These are phyloP conservation scores for Acanthopagrus latus DNA, from an alignment of 2,797 vertebrate species.

Conservation along the genomic window DNA sequence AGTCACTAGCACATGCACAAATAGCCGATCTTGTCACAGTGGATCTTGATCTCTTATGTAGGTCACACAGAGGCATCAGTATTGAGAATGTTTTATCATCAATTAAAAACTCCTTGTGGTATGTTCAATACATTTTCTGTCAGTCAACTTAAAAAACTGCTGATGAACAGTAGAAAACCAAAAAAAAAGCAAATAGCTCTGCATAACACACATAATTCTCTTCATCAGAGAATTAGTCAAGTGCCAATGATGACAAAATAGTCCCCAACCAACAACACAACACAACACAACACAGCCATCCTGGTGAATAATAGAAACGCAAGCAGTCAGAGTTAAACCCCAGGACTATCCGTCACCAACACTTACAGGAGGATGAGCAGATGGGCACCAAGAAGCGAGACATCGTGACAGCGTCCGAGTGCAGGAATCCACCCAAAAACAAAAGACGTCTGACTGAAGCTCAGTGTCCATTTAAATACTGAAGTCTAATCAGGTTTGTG, in stretches of 20 bases:
- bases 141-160: neutral
- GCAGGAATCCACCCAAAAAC: constrained; percentile 9
- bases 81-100: too few relatives aligned
- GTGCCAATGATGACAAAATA: neutral
- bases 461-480: neutral
- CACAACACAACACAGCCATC: too few relatives aligned
- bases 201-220: neutral
- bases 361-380: constrained; percentile 23
- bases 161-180: neutral
- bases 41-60: too few relatives aligned
- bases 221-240: too few relatives aligned
- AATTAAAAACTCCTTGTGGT: too few relatives aligned
- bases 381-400: constrained; percentile 25
- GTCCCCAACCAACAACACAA: neutral
- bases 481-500: neutral
- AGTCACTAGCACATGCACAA: too few relatives aligned
- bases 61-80: too few relatives aligned
- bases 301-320: too few relatives aligned
- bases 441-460: neutral
- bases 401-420: neutral
- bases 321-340: too few relatives aligned
- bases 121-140: neutral
- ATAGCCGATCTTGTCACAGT: too few relatives aligned
- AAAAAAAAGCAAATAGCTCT: neutral
- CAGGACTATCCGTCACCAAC: neutral